Conservation (phyloP, 2,797 vertebrate species). For the Macrochelys suwanniensis region DNA sequence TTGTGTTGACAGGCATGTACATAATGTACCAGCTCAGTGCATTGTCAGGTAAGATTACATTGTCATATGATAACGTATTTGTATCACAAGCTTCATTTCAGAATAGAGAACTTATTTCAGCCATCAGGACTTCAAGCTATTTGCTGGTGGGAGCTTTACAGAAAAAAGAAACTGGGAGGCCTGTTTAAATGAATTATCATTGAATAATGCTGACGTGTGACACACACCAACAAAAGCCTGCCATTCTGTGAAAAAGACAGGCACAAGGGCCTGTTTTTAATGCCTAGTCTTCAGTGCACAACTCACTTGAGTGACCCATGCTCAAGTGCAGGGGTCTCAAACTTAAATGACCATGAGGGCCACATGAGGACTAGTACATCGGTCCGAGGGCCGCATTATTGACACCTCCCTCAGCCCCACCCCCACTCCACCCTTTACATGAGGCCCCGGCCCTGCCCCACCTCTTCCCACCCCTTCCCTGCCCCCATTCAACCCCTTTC, state of each 20-base stretch:
- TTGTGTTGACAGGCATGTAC: not conserved
- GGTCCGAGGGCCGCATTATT: no score
- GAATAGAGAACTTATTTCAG: conserved; percentile 43
- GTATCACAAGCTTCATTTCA: conserved; percentile 25
- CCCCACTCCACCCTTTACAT: no score
- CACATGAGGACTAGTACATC: no score
- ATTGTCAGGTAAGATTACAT: conserved; percentile 41
- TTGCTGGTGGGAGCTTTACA: not conserved
- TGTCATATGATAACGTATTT: conserved; percentile 6
- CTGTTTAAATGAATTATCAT: not conserved
- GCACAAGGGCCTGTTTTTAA: not conserved
- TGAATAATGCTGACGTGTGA: not conserved
- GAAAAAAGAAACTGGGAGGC: not conserved
- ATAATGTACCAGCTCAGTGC: not conserved
- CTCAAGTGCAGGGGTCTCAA: not conserved
- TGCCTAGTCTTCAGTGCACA: not conserved
- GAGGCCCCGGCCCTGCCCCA: no score
- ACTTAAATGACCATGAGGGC: no score
- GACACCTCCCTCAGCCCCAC: no score
- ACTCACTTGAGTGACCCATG: not conserved
- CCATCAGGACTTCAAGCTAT: not conserved
- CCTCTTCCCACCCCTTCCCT: no score
- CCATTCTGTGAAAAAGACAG: conserved; percentile 3
- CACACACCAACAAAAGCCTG: not conserved
- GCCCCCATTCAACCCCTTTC: no score